phyloP scores from a whole-genome alignment of 2,113 vertebrate species.

The Chaenogobius annularis region DNA sequence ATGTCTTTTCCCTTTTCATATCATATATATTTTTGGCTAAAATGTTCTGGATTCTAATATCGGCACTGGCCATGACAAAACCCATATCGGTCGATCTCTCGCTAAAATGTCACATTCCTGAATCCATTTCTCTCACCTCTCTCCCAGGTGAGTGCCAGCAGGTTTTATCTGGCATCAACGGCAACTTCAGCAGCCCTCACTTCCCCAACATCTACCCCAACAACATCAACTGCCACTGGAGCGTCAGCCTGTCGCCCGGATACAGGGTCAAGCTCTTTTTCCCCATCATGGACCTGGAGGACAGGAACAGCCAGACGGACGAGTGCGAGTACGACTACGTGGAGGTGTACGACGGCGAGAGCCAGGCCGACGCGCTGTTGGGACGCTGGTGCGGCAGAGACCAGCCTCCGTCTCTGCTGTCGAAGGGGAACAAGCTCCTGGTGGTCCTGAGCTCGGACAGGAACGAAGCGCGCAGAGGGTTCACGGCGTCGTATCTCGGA shows the following conservation, averaged over 20 bases:
- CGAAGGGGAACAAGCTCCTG: conserved; percentile 83
- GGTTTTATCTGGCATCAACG: conserved; percentile 79
- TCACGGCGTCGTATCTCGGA: conserved; percentile 86
- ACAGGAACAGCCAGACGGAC: conserved; percentile 83
- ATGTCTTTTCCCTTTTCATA: no score
- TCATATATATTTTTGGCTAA: no score
- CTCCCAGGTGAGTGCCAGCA: conserved; percentile 92
- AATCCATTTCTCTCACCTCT: conserved; percentile 4
- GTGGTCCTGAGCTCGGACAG: conserved; percentile 89
- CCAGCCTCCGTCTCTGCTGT: conserved; percentile 74
- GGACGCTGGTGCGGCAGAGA: conserved; percentile 89
- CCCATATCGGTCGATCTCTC: no score
- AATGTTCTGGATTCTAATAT: no score
- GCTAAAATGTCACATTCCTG: background rate
- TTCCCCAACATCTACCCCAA: conserved; percentile 94
- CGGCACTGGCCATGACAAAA: no score
- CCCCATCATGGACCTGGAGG: conserved; percentile 88
- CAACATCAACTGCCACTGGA: conserved; percentile 96
- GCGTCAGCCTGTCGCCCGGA: conserved; percentile 75
- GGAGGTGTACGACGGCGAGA: conserved; percentile 82
- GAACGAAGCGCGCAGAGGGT: conserved; percentile 84
- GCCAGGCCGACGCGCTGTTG: conserved; percentile 76
- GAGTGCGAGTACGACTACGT: conserved; percentile 90
- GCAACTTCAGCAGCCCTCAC: conserved; percentile 92
- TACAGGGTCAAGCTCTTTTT: conserved; percentile 89